Percentiles rank a stretch among this genome's conserved stretches.
Conservation (phyloP, 2,888 invertebrate genomes). For the Pammene fasciana region DNA sequence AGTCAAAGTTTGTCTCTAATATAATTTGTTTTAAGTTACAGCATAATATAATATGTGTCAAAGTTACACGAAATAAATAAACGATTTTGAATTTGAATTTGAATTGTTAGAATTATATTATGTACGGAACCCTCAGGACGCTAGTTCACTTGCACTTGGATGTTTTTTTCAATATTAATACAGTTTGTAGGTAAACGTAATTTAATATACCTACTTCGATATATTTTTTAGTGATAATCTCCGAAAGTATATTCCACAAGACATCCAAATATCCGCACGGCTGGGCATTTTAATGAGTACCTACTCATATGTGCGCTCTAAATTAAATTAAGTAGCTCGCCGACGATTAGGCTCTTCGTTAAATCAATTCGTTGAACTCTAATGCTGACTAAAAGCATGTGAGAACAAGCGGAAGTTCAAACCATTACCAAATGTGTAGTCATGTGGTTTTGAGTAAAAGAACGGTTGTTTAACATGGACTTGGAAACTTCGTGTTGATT, state of each 20-base stretch:
- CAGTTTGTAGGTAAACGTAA: too few species aligned
- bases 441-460: slow-evolving; percentile 57
- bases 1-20: too few species aligned
- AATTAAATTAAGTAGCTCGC: slow-evolving; percentile 28
- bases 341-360: slow-evolving; percentile 51
- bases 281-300: slow-evolving; percentile 15
- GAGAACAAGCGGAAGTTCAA: slow-evolving; percentile 70
- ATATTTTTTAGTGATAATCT: background rate
- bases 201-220: too few species aligned
- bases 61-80: too few species aligned
- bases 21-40: too few species aligned
- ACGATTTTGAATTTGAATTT: too few species aligned
- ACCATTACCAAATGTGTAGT: slow-evolving; percentile 75
- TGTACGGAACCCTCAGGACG: too few species aligned
- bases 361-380: slow-evolving; percentile 75
- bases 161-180: too few species aligned
- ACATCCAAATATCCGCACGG: background rate
- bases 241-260: background rate
- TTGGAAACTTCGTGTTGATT: slow-evolving; percentile 33
- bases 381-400: slow-evolving; percentile 56
- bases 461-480: slow-evolving; percentile 47
- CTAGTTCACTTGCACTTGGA: too few species aligned
- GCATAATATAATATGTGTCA: too few species aligned
- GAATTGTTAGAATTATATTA: too few species aligned
- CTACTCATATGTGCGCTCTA: slow-evolving; percentile 16